Base-by-base conservation (phyloP, 2,797 vertebrate genomes). In the Pseudotriccus pelzelni region DNA sequence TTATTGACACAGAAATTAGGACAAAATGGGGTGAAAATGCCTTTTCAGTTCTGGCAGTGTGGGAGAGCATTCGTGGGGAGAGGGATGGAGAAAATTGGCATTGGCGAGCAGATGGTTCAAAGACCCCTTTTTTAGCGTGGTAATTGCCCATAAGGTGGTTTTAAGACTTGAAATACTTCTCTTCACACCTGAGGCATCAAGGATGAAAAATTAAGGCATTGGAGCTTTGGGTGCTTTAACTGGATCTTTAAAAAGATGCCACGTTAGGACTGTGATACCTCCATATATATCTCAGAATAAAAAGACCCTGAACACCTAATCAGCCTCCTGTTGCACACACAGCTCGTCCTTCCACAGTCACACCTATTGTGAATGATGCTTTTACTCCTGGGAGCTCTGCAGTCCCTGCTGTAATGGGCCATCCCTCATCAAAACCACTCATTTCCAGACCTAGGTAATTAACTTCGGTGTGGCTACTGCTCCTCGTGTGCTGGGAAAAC, bases 1-100 rank as follows among this genome's bases (percentile, higher is more conserved):
- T 41, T 27, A 7, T 37, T 85, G 24, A 20, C 23, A 50, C 0
- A 2, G 39, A 70, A 78, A 67, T 0, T 5, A 8, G 32, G 28
- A 30, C 3, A 72, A 50, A 83, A 75, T 34, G 4, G 25, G 19
- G 10, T 50, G 73, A 55, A 88, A 76, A 79, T 25, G 11, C 4
- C 3, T 44, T 49, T 78, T 52, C 9, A 39, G 12, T 43, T 43
- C 67, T 37, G 44, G 17, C 21, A 32, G 19, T 37, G 13, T 3
- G 6, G 8, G 39, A 86, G 14, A 30, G 53, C 4, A 68, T 20
- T 20, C 37, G 47, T 10, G 20, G 62, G 67, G 14, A 52, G 4
- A 52, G 4, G 3, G 23, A 49, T 49, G 27, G 16, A 79, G 21
- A 59, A 55, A 72, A 67, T 27, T 5, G 56, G 21, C 30, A 25